phyloP scores from a whole-genome alignment of 2,113 vertebrate species.

The Tragelaphus strepsiceros region DNA sequence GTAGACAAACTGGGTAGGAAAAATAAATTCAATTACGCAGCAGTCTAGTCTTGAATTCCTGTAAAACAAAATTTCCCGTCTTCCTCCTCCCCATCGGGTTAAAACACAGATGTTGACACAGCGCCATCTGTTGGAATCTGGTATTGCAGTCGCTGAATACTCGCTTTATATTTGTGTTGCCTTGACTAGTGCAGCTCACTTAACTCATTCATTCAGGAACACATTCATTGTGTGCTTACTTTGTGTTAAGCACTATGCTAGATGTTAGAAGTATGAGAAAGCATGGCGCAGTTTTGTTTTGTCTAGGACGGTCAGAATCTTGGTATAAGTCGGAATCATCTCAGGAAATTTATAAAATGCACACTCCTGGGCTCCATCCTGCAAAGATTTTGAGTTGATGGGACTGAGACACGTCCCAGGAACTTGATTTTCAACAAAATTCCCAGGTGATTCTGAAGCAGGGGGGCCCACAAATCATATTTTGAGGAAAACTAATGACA shows the following conservation, averaged over 20 bases:
- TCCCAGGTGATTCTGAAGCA: neutral
- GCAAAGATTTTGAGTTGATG: neutral
- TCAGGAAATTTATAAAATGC: neutral
- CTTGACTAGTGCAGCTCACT: neutral
- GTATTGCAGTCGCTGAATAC: neutral
- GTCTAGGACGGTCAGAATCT: neutral
- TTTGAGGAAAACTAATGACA: neutral
- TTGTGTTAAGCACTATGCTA: neutral
- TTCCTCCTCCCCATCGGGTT: neutral
- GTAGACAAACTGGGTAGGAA: neutral
- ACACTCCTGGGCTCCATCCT: neutral
- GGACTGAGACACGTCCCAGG: neutral
- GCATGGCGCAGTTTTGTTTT: too few relatives aligned
- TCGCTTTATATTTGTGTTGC: neutral
- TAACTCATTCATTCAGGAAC: neutral
- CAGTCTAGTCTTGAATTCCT: neutral
- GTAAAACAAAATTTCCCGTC: conserved; percentile 23
- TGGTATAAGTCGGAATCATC: neutral
- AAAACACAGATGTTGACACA: neutral
- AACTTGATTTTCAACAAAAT: neutral
- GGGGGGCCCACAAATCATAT: neutral
- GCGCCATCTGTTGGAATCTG: conserved; percentile 19
- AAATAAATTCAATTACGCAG: neutral
- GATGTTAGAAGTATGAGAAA: neutral
- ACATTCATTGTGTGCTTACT: neutral